Evolutionary conservation across 1,140 invertebrate genomes (phyloP), one percentile per base, ranked within the genome.

Genomic region (Chironomus striatipennis): DNA sequence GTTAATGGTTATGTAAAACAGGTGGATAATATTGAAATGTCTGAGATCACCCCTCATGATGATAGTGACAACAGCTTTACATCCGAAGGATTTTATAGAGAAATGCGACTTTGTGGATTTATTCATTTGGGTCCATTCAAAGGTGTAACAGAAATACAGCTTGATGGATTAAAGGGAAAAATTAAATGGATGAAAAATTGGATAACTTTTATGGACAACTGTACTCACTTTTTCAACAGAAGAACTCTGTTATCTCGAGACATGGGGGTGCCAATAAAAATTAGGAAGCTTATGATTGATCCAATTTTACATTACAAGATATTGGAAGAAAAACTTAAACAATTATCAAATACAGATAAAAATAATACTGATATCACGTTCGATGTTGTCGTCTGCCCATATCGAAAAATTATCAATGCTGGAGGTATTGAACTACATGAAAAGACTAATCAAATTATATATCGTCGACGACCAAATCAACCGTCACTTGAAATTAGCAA

Each of bases 151-250:
- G 72, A 74, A 79, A 85, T 64, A 78, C 83, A 73, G 76, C 81
- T 70, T 78, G 85, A 76, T 83, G 85, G 76, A 21, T 83, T 76
- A 72, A 83, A 75, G 81, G 90, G 88, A 17, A 80, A 80, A 20
- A 82, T 90, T 0, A 76, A 77, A 34, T 95, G 93, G 93, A 82
- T 83, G 15, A 80, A 90, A 77, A 96, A 97, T 81, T 98, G 94
- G 94, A 89, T 95, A 0, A 88, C 94, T 0, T 98, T 96, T 81
- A 88, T 98, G 86, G 96, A 98, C 81, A 94, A 90, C n/a, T 92
- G 98, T 89, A 82, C 98, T 17, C 96, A 98, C 80, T 88, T 97
- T 76, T 88, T 91, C 76, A 89, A 97, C 73, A 78, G 97, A 0
- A 86, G 87, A 34, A 83, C 87, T 15, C 90, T 94, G 76, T 89